These are phyloP conservation scores for Anagyrus pseudococci DNA, from an alignment of 2,888 invertebrate species.

Conservation along the genomic window DNA sequence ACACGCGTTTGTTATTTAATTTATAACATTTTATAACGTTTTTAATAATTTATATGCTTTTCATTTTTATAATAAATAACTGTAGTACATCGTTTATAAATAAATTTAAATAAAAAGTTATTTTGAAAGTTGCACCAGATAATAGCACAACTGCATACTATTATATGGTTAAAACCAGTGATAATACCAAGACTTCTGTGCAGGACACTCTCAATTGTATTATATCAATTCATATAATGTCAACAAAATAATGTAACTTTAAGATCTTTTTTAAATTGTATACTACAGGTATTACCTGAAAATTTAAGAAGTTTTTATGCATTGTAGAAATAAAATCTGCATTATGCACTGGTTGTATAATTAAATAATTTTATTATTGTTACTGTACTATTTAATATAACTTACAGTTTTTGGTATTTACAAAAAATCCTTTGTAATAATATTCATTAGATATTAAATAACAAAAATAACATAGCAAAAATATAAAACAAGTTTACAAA, in stretches of 20 bases:
- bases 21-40: too few relatives aligned
- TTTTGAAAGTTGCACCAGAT: not conserved
- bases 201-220: conserved; percentile 8
- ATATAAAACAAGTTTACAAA: not conserved
- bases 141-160: not conserved
- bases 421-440: too few relatives aligned
- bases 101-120: too few relatives aligned
- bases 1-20: too few relatives aligned
- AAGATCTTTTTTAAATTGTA: conserved; percentile 21
- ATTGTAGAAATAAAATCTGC: conserved; percentile 15
- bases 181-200: conserved; percentile 16
- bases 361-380: conserved; percentile 6
- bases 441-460: not conserved
- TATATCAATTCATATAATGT: conserved; percentile 5
- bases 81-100: too few relatives aligned
- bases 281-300: conserved; percentile 14
- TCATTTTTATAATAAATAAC: too few relatives aligned
- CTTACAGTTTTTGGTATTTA: too few relatives aligned
- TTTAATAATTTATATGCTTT: too few relatives aligned
- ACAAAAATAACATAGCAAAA: conserved; percentile 1
- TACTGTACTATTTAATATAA: too few relatives aligned
- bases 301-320: conserved; percentile 21
- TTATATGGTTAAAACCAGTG: conserved; percentile 17
- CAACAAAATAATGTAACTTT: conserved; percentile 10
- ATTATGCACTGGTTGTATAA: conserved; percentile 27